Base-by-base conservation (phyloP, 2,888 invertebrate genomes). In the Drosophila peninsularis region DNA sequence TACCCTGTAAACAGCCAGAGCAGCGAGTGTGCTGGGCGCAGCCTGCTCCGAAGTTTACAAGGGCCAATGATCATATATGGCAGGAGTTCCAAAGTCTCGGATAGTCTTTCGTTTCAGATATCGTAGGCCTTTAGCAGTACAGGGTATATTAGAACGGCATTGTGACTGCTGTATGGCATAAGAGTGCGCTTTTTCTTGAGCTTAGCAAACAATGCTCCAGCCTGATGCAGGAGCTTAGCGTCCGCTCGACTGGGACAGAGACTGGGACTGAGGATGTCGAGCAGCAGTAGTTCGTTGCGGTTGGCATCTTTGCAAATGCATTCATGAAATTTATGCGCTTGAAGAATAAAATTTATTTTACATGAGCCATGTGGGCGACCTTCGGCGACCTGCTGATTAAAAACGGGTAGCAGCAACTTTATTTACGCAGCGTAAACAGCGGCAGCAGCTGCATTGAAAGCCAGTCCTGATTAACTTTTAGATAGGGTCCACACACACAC, bases 271-370 rank as follows among this genome's bases (percentile, higher is more conserved):
- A 10, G 17, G 30, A 7, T n/a, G 27, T 27, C 17, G 27, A 37
- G 24, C 5, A 4, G 39, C 11, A 21, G 21, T 53, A 39, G 55
- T 17, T 55, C 42, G 34, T 32, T 32, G 32, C n/a, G 55, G 27
- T 4, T 27, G 49, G 55, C 52, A 17, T 21, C 45, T 42, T 47
- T 54, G 66, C 47, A 70, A 75, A 75, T 81, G 87, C 81, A 81
- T 80, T 87, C 87, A 87, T 83, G 81, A 73, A 73, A 84, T 77
- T 70, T 84, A 81, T 65, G 78, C 62, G 61, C 71, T 65, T 60
- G 64, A 67, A 80, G 54, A 82, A 78, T 80, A 64, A 79, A 82
- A 80, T 80, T 78, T 80, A 85, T 80, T 82, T 85, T 79, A 79
- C 82, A 80, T 85, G 86, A 85, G 82, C 52, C 42, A 60, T 49